A percentile compares a stretch with the other conserved stretches of the same genome.
phyloP scores from a whole-genome alignment of 2,888 invertebrate species.

The Beris chalybata region DNA sequence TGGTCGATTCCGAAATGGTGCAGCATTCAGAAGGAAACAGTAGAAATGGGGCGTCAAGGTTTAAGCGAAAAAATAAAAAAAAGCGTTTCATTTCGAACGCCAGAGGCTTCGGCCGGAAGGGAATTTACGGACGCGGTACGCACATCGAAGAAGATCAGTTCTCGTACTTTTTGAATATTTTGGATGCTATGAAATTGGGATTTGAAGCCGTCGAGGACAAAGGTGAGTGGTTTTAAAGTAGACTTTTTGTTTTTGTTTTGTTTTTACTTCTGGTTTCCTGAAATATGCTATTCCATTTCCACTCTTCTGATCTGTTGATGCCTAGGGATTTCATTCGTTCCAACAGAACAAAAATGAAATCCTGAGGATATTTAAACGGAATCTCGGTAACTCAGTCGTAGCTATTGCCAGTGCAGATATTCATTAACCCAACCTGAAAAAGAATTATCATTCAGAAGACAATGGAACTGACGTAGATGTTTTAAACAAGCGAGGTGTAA shows the following conservation, averaged over 20 bases:
- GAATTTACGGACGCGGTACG: conserved; percentile 70
- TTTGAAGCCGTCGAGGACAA: conserved; percentile 73
- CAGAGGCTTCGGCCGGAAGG: conserved; percentile 74
- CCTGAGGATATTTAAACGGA: too few species aligned
- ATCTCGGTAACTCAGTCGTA: too few species aligned
- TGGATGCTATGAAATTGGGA: conserved; percentile 70
- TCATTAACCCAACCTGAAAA: too few species aligned
- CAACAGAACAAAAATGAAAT: too few species aligned
- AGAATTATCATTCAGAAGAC: too few species aligned
- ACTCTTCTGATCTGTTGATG: not conserved
- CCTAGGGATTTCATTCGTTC: too few species aligned
- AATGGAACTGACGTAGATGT: too few species aligned
- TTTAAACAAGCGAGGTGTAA: too few species aligned
- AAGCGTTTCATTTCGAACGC: conserved; percentile 64
- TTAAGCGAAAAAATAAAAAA: conserved; percentile 44
- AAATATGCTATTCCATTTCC: not conserved
- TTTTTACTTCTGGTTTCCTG: not conserved
- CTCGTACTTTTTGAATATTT: conserved; percentile 74
- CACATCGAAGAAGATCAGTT: conserved; percentile 73
- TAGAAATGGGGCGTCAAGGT: not conserved
- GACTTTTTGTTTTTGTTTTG: not conserved
- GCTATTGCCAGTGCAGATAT: too few species aligned
- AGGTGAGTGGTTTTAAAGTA: conserved; percentile 57
- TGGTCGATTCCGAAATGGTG: too few species aligned
- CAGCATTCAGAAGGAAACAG: too few species aligned